Evolutionary conservation across 1,140 invertebrate genomes (phyloP), one percentile per base, ranked within the genome.

Genomic region (Lucilia cuprina): DNA sequence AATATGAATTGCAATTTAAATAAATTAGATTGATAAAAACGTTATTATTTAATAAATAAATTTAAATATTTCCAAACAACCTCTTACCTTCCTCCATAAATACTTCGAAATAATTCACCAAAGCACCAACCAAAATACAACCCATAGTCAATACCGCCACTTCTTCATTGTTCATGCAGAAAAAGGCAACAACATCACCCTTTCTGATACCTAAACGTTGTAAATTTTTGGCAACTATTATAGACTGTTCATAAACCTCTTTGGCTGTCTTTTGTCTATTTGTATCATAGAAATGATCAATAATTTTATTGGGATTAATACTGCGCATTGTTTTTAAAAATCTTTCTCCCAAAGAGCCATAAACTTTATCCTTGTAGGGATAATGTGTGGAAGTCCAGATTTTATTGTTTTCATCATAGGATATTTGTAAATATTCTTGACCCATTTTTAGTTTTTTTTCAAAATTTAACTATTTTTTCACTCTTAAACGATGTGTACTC

Each of bases 281-380:
- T 14, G 47, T 82, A 74, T 84, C 84, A 7, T 82, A 82, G 41
- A 80, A 84, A 50, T 82, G 19, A 49, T 84, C 84, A n/a, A 84
- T 25, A 5, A 82, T 30, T 75, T 82, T 82, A 34, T 82, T 70
- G 10, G 41, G 19, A 60, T 75, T 8, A 5, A 84, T 60, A 9
- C 10, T 34, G 5, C 70, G 41, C 83, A 83, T 83, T 30, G 35
- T 74, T 12, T 83, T 41, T 12, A 83, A 70, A 35, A 83, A 83
- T 25, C 14, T n/a, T 50, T 75, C 83, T 17, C 83, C 83, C 74
- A 83, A 1, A 9, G 83, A 77, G 3, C 13, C 21, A 7, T 83
- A 34, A 47, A 75, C 14, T 10, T 50, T 12, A 30, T 74, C 65
- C 13, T 70, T n/a, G 47, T 77, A 75, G 3, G 83, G 70, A 75